A percentile compares a stretch with the other conserved stretches of the same genome.
Evolutionary conservation across 2,113 vertebrate genomes (phyloP).

Genomic region (Porphyrio hochstetteri): DNA sequence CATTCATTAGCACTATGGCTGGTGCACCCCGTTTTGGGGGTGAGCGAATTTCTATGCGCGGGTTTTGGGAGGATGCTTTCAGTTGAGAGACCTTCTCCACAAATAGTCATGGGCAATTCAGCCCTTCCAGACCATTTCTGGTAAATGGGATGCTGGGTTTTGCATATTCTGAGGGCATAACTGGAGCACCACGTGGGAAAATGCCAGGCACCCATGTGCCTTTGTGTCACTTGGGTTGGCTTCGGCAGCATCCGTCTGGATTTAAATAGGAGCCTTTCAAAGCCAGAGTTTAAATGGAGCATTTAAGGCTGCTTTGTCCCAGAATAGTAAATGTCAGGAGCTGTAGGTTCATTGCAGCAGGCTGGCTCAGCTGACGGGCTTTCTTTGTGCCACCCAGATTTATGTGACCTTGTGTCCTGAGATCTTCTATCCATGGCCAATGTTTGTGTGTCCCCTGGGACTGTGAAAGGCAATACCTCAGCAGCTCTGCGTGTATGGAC

Average conservation of each 20-base stretch:
- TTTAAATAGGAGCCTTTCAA: slow-evolving; percentile 40
- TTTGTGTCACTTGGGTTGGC: slow-evolving; percentile 7
- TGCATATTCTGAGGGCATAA: not conserved
- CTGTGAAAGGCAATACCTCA: not conserved
- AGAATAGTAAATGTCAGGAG: not conserved
- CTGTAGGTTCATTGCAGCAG: not conserved
- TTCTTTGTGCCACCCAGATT: not conserved
- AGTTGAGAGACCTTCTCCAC: not conserved
- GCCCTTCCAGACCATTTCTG: not conserved
- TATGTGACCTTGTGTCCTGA: not conserved
- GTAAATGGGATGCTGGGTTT: not conserved
- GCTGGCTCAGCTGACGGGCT: not conserved
- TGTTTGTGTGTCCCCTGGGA: not conserved
- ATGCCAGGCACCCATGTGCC: not conserved
- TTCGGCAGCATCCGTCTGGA: not conserved
- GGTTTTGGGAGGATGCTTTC: not conserved
- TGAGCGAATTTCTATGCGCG: not conserved
- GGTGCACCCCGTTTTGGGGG: not conserved
- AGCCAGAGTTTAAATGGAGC: not conserved
- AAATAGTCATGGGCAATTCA: not conserved
- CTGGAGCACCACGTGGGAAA: not conserved
- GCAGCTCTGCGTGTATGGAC: fast-evolving
- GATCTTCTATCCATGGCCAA: not conserved
- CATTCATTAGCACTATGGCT: not conserved
- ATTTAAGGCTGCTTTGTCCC: slow-evolving; percentile 16